phyloP scores from a whole-genome alignment of 2,797 vertebrate genomes.

The Dermochelys coriacea region DNA sequence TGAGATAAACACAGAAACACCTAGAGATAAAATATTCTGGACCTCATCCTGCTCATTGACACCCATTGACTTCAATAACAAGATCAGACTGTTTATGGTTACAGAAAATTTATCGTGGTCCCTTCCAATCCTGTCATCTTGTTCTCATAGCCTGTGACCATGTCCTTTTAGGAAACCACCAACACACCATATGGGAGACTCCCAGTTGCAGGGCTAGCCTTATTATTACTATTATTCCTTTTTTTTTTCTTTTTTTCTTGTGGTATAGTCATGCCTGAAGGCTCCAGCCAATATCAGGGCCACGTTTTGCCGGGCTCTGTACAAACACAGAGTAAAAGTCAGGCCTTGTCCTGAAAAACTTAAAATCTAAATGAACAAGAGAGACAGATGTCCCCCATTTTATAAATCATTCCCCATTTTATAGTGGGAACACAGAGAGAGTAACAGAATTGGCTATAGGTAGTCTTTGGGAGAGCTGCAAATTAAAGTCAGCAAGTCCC shows the following conservation, averaged over 20 bases:
- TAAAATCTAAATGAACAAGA: accelerated
- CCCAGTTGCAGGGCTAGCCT: not conserved
- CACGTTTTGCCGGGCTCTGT: accelerated
- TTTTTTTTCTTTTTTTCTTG: not conserved
- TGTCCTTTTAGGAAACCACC: not conserved
- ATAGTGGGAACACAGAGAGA: accelerated
- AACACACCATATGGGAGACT: not conserved
- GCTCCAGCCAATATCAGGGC: not conserved
- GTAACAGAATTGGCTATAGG: accelerated
- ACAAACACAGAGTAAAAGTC: not conserved
- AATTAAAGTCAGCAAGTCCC: accelerated
- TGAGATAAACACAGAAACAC: conserved; percentile 1
- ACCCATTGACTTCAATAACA: not conserved
- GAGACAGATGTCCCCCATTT: accelerated
- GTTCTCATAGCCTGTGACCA: not conserved
- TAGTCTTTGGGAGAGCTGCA: not conserved
- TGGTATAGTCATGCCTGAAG: not conserved
- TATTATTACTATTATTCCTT: not conserved
- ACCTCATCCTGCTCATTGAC: not conserved
- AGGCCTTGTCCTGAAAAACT: accelerated
- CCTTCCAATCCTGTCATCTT: not conserved
- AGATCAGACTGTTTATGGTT: not conserved
- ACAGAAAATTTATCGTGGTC: not conserved
- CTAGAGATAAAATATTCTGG: not conserved
- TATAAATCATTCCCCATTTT: not conserved